Percentiles rank a stretch among this genome's conserved stretches.
Evolutionary conservation across 2,888 invertebrate species (phyloP).

Genomic region (Hirtodrosophila confusa): DNA sequence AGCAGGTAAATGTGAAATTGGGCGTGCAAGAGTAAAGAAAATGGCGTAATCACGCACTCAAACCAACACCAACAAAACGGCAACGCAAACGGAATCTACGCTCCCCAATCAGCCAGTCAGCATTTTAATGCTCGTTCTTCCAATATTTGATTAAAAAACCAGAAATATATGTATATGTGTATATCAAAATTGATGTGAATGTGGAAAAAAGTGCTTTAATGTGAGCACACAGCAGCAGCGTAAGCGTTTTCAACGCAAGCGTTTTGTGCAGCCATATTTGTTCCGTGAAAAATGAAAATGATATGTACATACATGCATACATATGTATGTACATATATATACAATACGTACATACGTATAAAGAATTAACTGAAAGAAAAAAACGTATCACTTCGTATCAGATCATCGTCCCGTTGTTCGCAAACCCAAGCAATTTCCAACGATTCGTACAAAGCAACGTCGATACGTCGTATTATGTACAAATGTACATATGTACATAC

Average conservation of each 20-base stretch:
- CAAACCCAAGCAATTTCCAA: conserved; percentile 69
- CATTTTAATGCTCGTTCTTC: conserved; percentile 56
- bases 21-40: conserved; percentile 76
- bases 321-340: conserved; percentile 21
- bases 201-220: conserved; percentile 59
- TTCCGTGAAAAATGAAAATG: conserved; percentile 72
- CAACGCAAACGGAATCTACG: conserved; percentile 72
- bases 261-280: conserved; percentile 71
- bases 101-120: conserved; percentile 70
- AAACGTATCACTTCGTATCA: conserved; percentile 71
- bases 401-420: conserved; percentile 76
- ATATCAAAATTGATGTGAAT: conserved; percentile 48
- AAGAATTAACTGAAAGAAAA: conserved; percentile 62
- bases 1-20: conserved; percentile 74
- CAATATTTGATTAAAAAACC: conserved; percentile 61
- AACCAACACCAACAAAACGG: conserved; percentile 60
- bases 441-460: conserved; percentile 60
- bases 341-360: conserved; percentile 25
- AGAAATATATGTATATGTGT: conserved; percentile 28
- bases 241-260: conserved; percentile 58
- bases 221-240: conserved; percentile 43
- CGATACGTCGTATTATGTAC: conserved; percentile 59
- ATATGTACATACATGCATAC: conserved; percentile 58
- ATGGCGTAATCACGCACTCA: conserved; percentile 78
- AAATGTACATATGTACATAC: conserved; percentile 51